Percentiles rank a stretch among this genome's conserved stretches.
Evolutionary conservation across 1,140 invertebrate genomes (phyloP).

Genomic region (Lucilia sericata): DNA sequence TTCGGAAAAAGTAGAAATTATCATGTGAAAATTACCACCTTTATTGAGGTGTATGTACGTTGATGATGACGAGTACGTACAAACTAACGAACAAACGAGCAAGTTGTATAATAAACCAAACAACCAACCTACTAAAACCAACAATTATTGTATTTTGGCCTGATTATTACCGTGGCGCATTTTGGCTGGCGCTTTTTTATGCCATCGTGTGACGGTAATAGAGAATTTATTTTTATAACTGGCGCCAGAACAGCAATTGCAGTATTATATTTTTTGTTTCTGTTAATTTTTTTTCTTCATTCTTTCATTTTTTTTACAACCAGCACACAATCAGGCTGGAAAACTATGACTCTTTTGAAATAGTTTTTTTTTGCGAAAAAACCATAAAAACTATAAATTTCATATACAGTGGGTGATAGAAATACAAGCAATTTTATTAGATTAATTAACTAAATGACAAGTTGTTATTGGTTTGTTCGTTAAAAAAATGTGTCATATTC

Average conservation of each 20-base stretch:
- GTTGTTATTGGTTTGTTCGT: no score
- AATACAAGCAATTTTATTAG: no score
- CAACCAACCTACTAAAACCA: neutral
- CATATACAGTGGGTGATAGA: neutral
- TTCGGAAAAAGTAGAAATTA: neutral
- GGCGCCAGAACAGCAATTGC: slow-evolving; percentile 32
- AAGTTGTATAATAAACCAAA: no score
- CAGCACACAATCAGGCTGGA: slow-evolving; percentile 12
- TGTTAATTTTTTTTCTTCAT: slow-evolving; percentile 3
- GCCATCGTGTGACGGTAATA: slow-evolving; percentile 34
- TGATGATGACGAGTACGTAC: neutral
- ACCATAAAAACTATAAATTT: neutral
- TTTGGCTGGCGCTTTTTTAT: slow-evolving; percentile 19
- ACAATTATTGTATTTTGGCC: slow-evolving; percentile 16
- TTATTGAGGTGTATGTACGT: neutral
- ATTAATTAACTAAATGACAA: no score
- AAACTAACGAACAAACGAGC: no score
- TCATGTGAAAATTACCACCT: slow-evolving; percentile 18
- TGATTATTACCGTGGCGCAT: slow-evolving; percentile 16
- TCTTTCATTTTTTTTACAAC: neutral
- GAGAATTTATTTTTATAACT: slow-evolving; percentile 42
- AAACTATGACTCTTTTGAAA: slow-evolving; percentile 3
- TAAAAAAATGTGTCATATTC: no score
- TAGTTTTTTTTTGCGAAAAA: neutral
- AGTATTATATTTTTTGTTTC: neutral